Evolutionary conservation across 2,888 invertebrate species (phyloP).

Genomic region (Eupithecia pulchellata): DNA sequence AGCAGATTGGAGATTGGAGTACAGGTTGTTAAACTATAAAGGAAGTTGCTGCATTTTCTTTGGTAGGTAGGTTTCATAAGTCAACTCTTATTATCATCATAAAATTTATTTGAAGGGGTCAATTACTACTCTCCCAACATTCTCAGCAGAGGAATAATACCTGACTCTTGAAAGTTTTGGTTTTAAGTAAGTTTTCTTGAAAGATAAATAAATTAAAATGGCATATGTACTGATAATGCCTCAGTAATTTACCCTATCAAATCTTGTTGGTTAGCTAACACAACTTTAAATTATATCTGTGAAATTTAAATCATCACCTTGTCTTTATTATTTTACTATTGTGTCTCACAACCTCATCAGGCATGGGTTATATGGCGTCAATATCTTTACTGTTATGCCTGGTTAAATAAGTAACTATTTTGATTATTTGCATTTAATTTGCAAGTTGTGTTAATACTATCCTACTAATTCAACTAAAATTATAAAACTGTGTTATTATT

Average conservation of each 20-base stretch:
- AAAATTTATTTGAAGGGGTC: neutral
- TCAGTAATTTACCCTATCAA: neutral
- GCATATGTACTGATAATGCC: neutral
- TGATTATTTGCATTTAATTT: neutral
- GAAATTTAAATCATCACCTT: neutral
- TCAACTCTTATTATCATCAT: neutral
- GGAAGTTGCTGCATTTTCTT: neutral
- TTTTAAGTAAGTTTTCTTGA: too few relatives aligned
- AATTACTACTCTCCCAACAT: neutral
- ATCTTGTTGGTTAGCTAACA: neutral
- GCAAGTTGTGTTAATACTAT: neutral
- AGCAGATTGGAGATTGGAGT: neutral
- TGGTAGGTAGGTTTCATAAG: neutral
- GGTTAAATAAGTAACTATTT: neutral
- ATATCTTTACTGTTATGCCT: neutral
- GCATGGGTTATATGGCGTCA: neutral
- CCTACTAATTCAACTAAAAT: neutral
- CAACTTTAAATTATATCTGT: neutral
- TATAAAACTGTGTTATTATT: neutral
- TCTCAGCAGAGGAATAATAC: neutral
- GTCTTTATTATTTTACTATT: neutral
- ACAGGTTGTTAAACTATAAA: neutral
- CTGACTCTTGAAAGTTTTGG: too few relatives aligned
- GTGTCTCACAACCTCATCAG: neutral
- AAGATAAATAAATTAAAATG: too few relatives aligned